phyloP scores from a whole-genome alignment of 2,797 vertebrate species.

The Philypnodon macrostomus region DNA sequence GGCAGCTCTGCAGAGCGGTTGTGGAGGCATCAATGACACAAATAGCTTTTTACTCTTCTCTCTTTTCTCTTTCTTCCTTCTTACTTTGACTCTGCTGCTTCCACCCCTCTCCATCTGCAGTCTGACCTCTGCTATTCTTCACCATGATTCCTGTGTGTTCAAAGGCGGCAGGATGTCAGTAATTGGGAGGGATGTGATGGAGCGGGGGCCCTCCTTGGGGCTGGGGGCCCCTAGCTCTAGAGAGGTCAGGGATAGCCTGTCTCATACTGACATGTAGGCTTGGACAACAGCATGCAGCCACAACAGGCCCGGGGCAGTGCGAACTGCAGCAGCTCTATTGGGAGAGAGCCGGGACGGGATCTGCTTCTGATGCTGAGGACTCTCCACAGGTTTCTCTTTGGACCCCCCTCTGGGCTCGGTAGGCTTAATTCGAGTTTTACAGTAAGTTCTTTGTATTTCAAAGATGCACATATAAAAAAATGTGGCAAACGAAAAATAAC shows the following conservation, averaged over 20 bases:
- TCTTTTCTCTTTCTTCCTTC: conserved; percentile 68
- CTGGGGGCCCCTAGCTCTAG: conserved; percentile 66
- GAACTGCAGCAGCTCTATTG: conserved; percentile 64
- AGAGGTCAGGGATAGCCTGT: conserved; percentile 74
- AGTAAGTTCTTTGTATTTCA: conserved; percentile 17
- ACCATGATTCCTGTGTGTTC: conserved; percentile 77
- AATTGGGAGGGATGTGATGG: conserved; percentile 82
- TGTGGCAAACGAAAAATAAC: not conserved
- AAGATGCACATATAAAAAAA: not conserved
- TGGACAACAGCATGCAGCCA: conserved; percentile 71
- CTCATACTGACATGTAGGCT: conserved; percentile 71
- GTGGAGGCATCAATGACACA: conserved; percentile 74
- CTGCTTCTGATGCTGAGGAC: conserved; percentile 31
- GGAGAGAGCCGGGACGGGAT: conserved; percentile 43
- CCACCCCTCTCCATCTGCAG: conserved; percentile 81
- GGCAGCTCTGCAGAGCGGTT: conserved; percentile 51
- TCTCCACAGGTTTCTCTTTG: conserved; percentile 35
- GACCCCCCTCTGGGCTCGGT: conserved; percentile 21
- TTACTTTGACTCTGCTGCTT: conserved; percentile 67
- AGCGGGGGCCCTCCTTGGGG: conserved; percentile 65
- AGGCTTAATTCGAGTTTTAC: conserved; percentile 5
- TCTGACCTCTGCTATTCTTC: conserved; percentile 81
- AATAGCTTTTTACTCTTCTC: conserved; percentile 74
- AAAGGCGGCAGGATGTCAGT: conserved; percentile 79
- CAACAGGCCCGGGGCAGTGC: conserved; percentile 67